phyloP scores from a whole-genome alignment of 2,888 invertebrate genomes.

The Anthoptus insignis region DNA sequence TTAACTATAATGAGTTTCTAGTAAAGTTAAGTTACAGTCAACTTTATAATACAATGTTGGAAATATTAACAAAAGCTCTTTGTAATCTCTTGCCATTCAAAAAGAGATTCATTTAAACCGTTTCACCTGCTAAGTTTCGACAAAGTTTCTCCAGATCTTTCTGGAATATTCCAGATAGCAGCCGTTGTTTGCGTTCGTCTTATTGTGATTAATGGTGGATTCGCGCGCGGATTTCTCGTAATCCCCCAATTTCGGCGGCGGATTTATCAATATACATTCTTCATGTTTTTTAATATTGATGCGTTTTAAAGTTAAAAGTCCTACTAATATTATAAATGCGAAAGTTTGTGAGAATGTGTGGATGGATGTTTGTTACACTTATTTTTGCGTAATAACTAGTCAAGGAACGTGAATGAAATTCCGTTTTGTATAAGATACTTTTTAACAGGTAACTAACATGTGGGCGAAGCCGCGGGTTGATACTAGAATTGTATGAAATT shows the following conservation, averaged over 20 bases:
- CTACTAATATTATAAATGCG: too few relatives aligned
- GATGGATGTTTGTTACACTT: too few relatives aligned
- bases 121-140: slow-evolving; percentile 20
- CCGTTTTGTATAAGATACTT: too few relatives aligned
- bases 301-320: background rate
- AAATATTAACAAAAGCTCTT: slow-evolving; percentile 8
- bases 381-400: too few relatives aligned
- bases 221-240: slow-evolving; percentile 20
- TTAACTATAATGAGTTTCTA: slow-evolving; percentile 4
- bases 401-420: too few relatives aligned
- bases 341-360: too few relatives aligned
- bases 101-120: slow-evolving; percentile 20
- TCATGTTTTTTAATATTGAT: slow-evolving; percentile 13
- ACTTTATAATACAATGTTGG: slow-evolving; percentile 1
- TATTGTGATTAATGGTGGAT: slow-evolving; percentile 48
- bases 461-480: too few relatives aligned
- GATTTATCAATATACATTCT: slow-evolving; percentile 20
- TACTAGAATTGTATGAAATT: too few relatives aligned
- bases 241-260: slow-evolving; percentile 34
- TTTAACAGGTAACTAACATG: too few relatives aligned
- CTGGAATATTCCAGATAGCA: slow-evolving; percentile 12
- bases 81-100: slow-evolving; percentile 12
- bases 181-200: slow-evolving; percentile 39
- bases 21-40: slow-evolving; percentile 1
- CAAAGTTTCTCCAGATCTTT: slow-evolving; percentile 16